Evolutionary conservation across 2,797 vertebrate genomes (phyloP), one percentile per base, ranked within the genome.

Genomic region (Acipenser ruthenus): DNA sequence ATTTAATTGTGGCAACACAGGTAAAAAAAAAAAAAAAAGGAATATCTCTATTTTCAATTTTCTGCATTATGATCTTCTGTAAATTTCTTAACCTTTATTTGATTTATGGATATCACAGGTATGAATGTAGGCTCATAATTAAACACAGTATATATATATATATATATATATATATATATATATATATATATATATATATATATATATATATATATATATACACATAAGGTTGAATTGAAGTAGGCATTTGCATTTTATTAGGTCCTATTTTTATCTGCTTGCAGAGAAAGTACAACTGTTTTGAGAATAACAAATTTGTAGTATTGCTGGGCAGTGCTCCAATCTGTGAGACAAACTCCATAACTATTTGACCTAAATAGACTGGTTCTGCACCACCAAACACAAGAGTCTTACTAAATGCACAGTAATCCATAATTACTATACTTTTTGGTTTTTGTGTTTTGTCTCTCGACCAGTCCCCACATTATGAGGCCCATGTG

Each of bases 401-500:
- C n/a, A 13, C 18, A 18, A 18, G 18, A 18, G 18, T 18, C 18
- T 18, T 18, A 18, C 18, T 50, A 10, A 66, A 47, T 8, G 49
- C 48, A 52, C 48, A 37, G 13, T n/a, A 11, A 49, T 53, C 47
- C 60, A 11, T 62, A 50, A 65, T 55, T 13, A 49, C 10, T 8
- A 37, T 37, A 51, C 48, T 18, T 49, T 65, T 61, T 10, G 15
- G 12, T 37, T 37, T 37, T 63, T 37, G 60, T 65, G 49, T 65
- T 53, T 55, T 68, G 70, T 66, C 66, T 73, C 63, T 68, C 67
- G 18, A 68, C 58, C 64, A 70, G 60, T 72, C 56, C 66, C 37
- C 37, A 70, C 69, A 71, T 69, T 75, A 71, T 70, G 70, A 65
- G 65, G 69, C 71, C 65, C 77, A 79, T 66, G 67, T 74, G 77